Base-by-base conservation (phyloP, 2,888 invertebrate species). In the Rapana venosa region DNA sequence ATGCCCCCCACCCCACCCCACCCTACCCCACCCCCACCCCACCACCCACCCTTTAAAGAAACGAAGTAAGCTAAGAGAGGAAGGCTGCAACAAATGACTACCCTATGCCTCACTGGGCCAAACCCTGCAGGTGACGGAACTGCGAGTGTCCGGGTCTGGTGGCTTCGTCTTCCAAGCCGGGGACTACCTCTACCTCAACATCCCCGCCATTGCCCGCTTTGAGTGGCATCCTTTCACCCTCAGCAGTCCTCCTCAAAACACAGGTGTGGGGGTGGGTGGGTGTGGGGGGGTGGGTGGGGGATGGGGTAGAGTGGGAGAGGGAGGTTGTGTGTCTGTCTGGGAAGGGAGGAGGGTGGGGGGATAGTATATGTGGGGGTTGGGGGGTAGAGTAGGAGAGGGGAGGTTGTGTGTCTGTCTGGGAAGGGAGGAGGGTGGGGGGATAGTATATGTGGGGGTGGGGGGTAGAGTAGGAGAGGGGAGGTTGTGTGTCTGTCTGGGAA, bases 201-300 rank as follows among this genome's bases (percentile, higher is more conserved):
- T 99, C 88, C 99, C 99, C 0, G 97, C 97, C 15, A 98, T 99
- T 91, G 98, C 99, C 0, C 97, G 97, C 90, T 98, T 98, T 94
- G 99, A 99, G 96, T 99, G 99, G 99, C 99, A 99, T 97, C 99
- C 99, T 0, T 99, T 99, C 95, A 99, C 99, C 2, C 98, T 99
- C 92, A 98, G 98, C 96, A 98, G 98, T 94, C 98, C 98, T 11
- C 99, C 99, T 0, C 98, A 99, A 95, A 98, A 98, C 95, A 98
- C 98, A 97, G 98, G 77, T 79, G 77, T 32, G 77, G 0, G 26
- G 6, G n/a, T n/a, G n/a, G n/a, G 66, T 20, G 20, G 15, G 66
- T 0, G 47, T 1, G 17, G 66, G 66, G 66, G 47, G 66, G 66
- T 15, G 66, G 15, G 2, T 8, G 26, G 17, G 66, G 4, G 66